Conservation (phyloP, 2,888 invertebrate genomes). For the Dynastes hyllus region DNA sequence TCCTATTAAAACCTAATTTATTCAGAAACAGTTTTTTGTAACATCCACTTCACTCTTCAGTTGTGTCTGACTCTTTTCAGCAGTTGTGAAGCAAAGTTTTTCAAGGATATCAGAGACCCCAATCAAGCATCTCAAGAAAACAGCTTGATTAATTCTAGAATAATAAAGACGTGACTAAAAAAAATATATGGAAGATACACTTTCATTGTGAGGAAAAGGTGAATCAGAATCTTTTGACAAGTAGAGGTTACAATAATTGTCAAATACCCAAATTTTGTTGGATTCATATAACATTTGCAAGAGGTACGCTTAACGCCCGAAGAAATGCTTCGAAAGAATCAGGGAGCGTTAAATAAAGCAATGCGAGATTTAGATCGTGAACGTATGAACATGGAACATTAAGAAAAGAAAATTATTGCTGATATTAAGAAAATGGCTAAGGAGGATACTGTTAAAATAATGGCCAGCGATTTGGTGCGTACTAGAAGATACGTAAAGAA, state of each 20-base stretch:
- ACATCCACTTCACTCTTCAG: too few species aligned
- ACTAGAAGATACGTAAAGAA: constrained; percentile 97
- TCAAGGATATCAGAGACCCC: too few species aligned
- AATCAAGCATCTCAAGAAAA: too few species aligned
- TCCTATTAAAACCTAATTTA: too few species aligned
- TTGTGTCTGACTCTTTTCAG: too few species aligned
- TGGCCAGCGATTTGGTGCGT: constrained; percentile 98
- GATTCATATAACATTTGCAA: not conserved
- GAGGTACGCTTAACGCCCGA: constrained; percentile 89
- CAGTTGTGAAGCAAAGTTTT: too few species aligned
- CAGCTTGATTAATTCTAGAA: too few species aligned
- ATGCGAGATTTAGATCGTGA: constrained; percentile 98
- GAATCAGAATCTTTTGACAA: not conserved
- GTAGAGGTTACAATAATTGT: not conserved
- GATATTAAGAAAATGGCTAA: constrained; percentile 99
- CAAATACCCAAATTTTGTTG: too few species aligned
- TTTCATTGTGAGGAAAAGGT: too few species aligned
- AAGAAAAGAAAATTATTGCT: constrained; percentile 98
- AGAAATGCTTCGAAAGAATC: constrained; percentile 98
- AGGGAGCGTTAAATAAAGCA: constrained; percentile 97
- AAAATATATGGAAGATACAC: too few species aligned
- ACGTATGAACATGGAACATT: constrained; percentile 96
- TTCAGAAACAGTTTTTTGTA: too few species aligned
- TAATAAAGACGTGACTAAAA: too few species aligned
- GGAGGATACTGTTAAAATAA: constrained; percentile 99